Conservation (phyloP, 2,888 invertebrate genomes). For the Iselma pallidipennis region DNA sequence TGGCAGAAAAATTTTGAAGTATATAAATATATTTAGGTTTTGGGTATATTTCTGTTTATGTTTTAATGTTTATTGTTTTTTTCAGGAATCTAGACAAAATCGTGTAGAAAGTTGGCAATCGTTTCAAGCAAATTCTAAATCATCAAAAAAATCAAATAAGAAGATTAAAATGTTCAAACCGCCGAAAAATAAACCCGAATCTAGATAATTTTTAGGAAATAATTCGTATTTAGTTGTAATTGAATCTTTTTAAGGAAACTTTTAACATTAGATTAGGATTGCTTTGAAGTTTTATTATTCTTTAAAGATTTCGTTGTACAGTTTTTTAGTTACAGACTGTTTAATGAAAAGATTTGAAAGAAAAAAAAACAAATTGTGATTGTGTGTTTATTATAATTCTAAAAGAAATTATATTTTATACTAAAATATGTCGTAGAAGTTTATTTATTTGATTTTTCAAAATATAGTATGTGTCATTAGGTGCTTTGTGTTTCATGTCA, state of each 20-base stretch:
- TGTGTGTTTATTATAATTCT: slow-evolving; percentile 4
- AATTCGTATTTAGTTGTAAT: not conserved
- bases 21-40: slow-evolving; percentile 29
- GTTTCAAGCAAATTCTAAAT: slow-evolving; percentile 75
- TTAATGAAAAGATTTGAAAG: not conserved
- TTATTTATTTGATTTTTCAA: slow-evolving; percentile 14
- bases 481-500: too few relatives aligned
- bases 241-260: not conserved
- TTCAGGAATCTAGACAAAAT: slow-evolving; percentile 86
- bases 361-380: slow-evolving; percentile 2
- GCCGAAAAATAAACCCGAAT: slow-evolving; percentile 91
- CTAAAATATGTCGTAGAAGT: slow-evolving; percentile 20
- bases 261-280: not conserved
- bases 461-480: slow-evolving; percentile 5
- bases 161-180: slow-evolving; percentile 86
- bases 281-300: not conserved
- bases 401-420: slow-evolving; percentile 17
- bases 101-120: slow-evolving; percentile 92
- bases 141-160: slow-evolving; percentile 69
- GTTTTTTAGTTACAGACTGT: not conserved
- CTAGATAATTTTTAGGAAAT: slow-evolving; percentile 66
- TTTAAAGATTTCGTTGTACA: not conserved
- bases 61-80: slow-evolving; percentile 21
- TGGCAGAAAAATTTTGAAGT: slow-evolving; percentile 99
- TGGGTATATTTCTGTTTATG: slow-evolving; percentile 4